Percentiles rank a stretch among this genome's conserved stretches.
Conservation (phyloP, 1,140 invertebrate genomes). For the Orchestia grillus region DNA sequence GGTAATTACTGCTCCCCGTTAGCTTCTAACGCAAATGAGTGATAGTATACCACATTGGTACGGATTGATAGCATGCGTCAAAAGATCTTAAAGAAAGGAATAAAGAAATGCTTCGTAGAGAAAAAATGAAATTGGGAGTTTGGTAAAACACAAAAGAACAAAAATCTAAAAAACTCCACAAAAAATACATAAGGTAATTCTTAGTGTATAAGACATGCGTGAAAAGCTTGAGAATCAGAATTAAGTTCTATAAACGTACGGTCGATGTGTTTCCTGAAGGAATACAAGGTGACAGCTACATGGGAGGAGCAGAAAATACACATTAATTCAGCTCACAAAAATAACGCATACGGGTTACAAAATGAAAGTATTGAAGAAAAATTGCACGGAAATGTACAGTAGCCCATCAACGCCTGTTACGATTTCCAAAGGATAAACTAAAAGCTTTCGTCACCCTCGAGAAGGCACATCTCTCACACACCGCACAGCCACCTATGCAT, state of each 20-base stretch:
- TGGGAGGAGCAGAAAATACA: background rate
- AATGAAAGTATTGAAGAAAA: background rate
- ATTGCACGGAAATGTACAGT: background rate
- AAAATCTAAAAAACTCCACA: background rate
- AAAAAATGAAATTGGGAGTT: background rate
- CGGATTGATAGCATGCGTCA: background rate
- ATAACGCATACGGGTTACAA: background rate
- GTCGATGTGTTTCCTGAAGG: slow-evolving; percentile 52
- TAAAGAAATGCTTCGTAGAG: background rate
- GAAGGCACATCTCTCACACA: too few species aligned
- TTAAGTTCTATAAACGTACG: slow-evolving; percentile 6
- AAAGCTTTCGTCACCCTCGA: too few species aligned
- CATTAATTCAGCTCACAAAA: background rate
- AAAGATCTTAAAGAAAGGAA: background rate
- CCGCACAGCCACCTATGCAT: too few species aligned
- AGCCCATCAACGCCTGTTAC: background rate
- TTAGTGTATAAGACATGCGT: background rate
- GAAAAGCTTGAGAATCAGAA: background rate
- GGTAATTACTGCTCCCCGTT: background rate
- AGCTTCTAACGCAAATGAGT: background rate
- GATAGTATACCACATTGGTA: background rate
- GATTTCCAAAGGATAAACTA: too few species aligned
- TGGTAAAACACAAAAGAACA: background rate
- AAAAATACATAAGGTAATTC: background rate
- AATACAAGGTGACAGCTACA: slow-evolving; percentile 24